Conservation (phyloP, 1,140 invertebrate genomes). For the Epicauta chinensis region DNA sequence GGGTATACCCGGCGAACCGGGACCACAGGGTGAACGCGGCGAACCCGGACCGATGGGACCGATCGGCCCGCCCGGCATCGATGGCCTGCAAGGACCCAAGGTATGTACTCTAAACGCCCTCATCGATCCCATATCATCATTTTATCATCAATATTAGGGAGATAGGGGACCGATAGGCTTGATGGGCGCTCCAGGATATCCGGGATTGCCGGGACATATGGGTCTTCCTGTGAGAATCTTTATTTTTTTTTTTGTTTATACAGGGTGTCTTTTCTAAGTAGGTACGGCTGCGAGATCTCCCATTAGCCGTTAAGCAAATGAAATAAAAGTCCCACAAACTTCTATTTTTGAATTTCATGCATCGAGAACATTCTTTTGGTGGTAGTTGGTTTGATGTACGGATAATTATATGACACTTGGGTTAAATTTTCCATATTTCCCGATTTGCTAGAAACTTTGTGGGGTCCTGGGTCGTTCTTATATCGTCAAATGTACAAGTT, state of each 20-base stretch:
- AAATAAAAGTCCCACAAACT: too few species aligned
- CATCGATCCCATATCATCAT: conserved; percentile 1
- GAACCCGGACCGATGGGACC: conserved; percentile 61
- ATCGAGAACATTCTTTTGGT: too few species aligned
- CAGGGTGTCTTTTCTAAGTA: too few species aligned
- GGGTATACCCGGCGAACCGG: conserved; percentile 65
- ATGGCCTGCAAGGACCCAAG: conserved; percentile 60
- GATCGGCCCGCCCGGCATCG: conserved; percentile 60
- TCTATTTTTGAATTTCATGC: too few species aligned
- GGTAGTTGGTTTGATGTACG: too few species aligned
- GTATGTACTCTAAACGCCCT: conserved; percentile 45
- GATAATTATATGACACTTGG: too few species aligned
- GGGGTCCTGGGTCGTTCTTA: too few species aligned
- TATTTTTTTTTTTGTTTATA: conserved; percentile 1
- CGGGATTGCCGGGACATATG: conserved; percentile 43
- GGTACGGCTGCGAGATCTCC: too few species aligned
- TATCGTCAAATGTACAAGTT: too few species aligned
- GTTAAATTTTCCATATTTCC: too few species aligned
- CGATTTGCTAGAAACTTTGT: too few species aligned
- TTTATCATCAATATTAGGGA: conserved; percentile 30
- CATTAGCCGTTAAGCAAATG: too few species aligned
- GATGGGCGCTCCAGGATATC: conserved; percentile 41
- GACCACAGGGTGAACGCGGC: conserved; percentile 58
- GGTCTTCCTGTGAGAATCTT: conserved; percentile 43
- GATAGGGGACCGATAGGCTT: conserved; percentile 41